Conservation (phyloP, 2,888 invertebrate genomes). For the Ephialtes manifestator region DNA sequence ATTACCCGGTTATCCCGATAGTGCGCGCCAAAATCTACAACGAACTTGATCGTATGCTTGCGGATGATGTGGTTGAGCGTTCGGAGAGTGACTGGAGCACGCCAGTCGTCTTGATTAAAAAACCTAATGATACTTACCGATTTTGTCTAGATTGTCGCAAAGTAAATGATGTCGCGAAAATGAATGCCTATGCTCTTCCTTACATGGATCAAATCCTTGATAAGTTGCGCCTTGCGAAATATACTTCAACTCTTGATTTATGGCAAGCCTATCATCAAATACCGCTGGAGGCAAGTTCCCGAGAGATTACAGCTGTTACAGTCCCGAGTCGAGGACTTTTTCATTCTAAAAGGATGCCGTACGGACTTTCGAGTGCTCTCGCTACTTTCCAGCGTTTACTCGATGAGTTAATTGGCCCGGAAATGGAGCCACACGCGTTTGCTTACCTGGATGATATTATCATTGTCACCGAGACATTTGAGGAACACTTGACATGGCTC, state of each 20-base stretch:
- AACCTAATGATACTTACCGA: neutral
- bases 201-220: constrained; percentile 73
- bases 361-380: constrained; percentile 74
- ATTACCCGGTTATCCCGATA: no score
- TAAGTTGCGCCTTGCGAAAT: constrained; percentile 69
- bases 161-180: constrained; percentile 74
- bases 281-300: constrained; percentile 54
- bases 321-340: constrained; percentile 74
- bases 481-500: constrained; percentile 57
- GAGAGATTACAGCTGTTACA: constrained; percentile 76
- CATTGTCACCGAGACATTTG: constrained; percentile 57
- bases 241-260: constrained; percentile 70
- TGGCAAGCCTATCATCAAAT: constrained; percentile 71
- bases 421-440: constrained; percentile 57
- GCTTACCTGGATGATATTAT: constrained; percentile 69
- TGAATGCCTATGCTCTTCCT: constrained; percentile 70
- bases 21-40: no score
- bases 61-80: constrained; percentile 10
- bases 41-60: constrained; percentile 1
- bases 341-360: constrained; percentile 77
- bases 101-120: constrained; percentile 24
- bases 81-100: constrained; percentile 2
- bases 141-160: constrained; percentile 42
- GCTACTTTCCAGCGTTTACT: constrained; percentile 78
- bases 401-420: constrained; percentile 73